Conservation (phyloP, 2,113 vertebrate species). For the Epinephelus lanceolatus region DNA sequence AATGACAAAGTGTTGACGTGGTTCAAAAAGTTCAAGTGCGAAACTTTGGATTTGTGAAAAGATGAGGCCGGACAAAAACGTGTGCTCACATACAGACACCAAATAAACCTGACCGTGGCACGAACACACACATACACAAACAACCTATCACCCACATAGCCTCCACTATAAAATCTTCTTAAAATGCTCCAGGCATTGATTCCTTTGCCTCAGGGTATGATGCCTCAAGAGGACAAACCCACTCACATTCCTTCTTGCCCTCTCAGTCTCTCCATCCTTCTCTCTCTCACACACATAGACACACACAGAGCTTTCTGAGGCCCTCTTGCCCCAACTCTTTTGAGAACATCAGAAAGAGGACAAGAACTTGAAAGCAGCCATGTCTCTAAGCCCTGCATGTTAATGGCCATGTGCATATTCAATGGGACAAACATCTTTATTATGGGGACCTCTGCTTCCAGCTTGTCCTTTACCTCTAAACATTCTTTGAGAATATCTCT, state of each 20-base stretch:
- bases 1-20: constrained; percentile 41
- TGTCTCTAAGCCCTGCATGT: background rate
- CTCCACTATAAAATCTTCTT: constrained; percentile 40
- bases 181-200: constrained; percentile 62
- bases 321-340: background rate
- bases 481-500: constrained; percentile 6
- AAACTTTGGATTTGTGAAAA: constrained; percentile 19
- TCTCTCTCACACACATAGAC: constrained; percentile 2
- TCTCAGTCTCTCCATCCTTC: constrained; percentile 1
- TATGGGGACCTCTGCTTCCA: background rate
- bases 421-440: constrained; percentile 16
- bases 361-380: constrained; percentile 25
- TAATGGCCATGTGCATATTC: background rate
- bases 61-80: background rate
- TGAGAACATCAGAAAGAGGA: constrained; percentile 20
- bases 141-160: constrained; percentile 14
- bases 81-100: background rate
- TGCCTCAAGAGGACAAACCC: constrained; percentile 49
- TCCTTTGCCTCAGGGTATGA: constrained; percentile 59
- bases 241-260: constrained; percentile 24
- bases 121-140: constrained; percentile 17
- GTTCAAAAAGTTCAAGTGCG: constrained; percentile 33
- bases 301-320: background rate
- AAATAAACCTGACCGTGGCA: background rate
- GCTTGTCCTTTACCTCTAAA: background rate